Conservation (phyloP, 2,797 vertebrate species). For the Cuculus canorus region DNA sequence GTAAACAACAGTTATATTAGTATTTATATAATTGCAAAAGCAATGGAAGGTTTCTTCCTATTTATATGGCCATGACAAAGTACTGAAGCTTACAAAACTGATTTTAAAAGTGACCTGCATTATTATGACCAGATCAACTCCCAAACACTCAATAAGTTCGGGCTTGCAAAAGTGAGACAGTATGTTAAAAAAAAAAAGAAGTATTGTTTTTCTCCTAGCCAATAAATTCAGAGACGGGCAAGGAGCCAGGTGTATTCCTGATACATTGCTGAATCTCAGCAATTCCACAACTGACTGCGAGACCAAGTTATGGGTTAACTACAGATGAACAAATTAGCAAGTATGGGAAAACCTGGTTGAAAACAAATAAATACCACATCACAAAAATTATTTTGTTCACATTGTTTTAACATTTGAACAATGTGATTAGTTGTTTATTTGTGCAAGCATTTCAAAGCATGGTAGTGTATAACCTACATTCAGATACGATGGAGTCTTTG, state of each 20-base stretch:
- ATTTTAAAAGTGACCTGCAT: not conserved
- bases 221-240: not conserved
- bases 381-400: not conserved
- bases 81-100: not conserved
- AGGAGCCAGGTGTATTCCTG: not conserved
- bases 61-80: not conserved
- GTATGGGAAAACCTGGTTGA: not conserved
- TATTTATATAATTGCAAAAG: not conserved
- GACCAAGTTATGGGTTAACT: not conserved
- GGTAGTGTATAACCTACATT: not conserved
- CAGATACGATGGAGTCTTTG: not conserved
- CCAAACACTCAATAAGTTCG: not conserved
- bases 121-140: not conserved
- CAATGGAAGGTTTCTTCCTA: not conserved
- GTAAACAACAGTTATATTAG: not conserved
- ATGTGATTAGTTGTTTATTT: not conserved
- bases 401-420: not conserved
- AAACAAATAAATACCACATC: not conserved
- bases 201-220: not conserved
- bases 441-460: not conserved
- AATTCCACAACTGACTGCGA: not conserved
- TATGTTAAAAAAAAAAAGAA: not conserved
- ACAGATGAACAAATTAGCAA: not conserved
- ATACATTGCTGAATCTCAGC: not conserved
- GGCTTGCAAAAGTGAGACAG: not conserved